These are phyloP conservation scores for Panthera leo DNA, from an alignment of 2,113 vertebrate species.

Conservation along the genomic window DNA sequence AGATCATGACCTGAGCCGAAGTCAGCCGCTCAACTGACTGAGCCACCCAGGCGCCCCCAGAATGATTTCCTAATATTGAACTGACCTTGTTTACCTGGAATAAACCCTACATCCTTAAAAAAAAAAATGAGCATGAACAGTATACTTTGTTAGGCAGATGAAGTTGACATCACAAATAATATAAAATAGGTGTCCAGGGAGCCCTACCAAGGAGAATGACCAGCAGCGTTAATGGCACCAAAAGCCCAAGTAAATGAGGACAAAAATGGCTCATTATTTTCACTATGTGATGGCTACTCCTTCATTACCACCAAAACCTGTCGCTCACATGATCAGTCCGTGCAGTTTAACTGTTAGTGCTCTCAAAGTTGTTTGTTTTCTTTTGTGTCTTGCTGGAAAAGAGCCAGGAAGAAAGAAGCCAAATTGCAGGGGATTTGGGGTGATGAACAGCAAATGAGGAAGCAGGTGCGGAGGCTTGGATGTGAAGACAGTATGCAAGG, in stretches of 20 bases:
- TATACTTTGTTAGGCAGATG: not conserved
- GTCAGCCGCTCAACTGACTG: too few relatives aligned
- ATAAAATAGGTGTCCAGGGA: not conserved
- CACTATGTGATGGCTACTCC: not conserved
- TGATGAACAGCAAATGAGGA: not conserved
- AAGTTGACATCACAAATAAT: not conserved
- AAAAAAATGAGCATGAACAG: not conserved
- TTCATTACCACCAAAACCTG: not conserved
- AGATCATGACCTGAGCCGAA: too few relatives aligned
- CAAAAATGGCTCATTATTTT: not conserved
- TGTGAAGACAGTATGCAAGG: not conserved
- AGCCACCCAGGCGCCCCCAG: too few relatives aligned
- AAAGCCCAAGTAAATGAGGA: not conserved
- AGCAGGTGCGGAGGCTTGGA: not conserved
- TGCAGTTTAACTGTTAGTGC: not conserved
- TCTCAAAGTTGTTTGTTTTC: not conserved
- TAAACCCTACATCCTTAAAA: not conserved
- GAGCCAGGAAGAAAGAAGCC: not conserved
- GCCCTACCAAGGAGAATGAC: rapidly evolving
- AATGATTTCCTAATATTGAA: not conserved
- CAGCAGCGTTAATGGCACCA: not conserved
- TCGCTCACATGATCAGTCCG: not conserved
- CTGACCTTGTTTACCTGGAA: not conserved
- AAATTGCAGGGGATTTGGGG: not conserved
- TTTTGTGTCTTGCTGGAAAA: not conserved